Percentiles rank a stretch among this genome's conserved stretches.
Evolutionary conservation across 1,140 invertebrate genomes (phyloP).

Genomic region (Leptonema lineaticorne): DNA sequence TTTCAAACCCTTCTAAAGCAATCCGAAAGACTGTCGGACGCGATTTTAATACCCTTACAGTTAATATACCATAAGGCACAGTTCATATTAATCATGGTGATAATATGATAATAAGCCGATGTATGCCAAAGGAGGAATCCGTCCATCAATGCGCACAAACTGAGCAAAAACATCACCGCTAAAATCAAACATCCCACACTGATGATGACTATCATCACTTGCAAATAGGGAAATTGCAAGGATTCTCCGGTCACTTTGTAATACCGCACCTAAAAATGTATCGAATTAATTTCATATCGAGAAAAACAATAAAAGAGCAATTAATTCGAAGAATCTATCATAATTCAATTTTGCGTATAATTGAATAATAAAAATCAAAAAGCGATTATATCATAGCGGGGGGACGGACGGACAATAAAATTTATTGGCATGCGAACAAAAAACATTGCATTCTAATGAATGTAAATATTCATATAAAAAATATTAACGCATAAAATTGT

Average conservation of each 20-base stretch:
- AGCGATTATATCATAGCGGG: background rate
- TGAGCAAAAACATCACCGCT: constrained; percentile 58
- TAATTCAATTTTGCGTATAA: constrained; percentile 1
- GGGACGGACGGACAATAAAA: background rate
- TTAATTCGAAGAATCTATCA: too few relatives aligned
- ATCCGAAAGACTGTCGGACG: constrained; percentile 55
- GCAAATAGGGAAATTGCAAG: constrained; percentile 60
- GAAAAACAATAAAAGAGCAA: background rate
- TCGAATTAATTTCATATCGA: background rate
- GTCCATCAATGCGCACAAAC: constrained; percentile 58
- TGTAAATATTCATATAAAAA: background rate
- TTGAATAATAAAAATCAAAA: background rate
- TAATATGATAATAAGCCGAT: constrained; percentile 62
- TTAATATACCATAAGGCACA: constrained; percentile 66
- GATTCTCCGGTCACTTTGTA: constrained; percentile 58
- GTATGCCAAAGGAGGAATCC: constrained; percentile 63
- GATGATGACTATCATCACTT: constrained; percentile 58
- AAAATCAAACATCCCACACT: constrained; percentile 60
- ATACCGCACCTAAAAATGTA: constrained; percentile 51
- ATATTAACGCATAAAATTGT: background rate
- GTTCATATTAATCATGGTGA: constrained; percentile 67
- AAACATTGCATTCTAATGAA: too few relatives aligned
- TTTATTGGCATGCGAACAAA: background rate
- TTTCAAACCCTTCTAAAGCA: constrained; percentile 52
- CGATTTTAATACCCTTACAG: constrained; percentile 62